These are phyloP conservation scores for Scalopus aquaticus DNA, from an alignment of 2,113 vertebrate genomes.

Conservation along the genomic window DNA sequence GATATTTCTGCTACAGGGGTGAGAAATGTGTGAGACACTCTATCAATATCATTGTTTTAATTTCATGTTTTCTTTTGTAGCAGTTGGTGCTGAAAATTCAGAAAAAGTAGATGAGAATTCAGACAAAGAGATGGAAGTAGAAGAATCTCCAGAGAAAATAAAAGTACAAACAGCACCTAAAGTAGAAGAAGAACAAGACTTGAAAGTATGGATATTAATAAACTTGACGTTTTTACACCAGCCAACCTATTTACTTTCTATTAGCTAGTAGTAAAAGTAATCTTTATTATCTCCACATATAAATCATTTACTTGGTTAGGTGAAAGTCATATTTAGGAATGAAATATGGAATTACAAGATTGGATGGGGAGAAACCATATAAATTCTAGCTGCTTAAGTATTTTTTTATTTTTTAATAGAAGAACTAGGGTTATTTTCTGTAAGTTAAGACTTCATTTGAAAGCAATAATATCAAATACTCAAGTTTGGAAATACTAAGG, in stretches of 20 bases:
- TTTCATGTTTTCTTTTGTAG: constrained; percentile 75
- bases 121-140: constrained; percentile 88
- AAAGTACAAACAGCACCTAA: constrained; percentile 85
- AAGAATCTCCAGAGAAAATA: constrained; percentile 86
- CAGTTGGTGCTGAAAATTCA: constrained; percentile 73
- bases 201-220: constrained; percentile 87
- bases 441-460: background rate
- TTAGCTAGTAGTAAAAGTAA: constrained; percentile 15
- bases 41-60: background rate
- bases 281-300: background rate
- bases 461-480: background rate
- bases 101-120: constrained; percentile 84
- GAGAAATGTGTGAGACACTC: background rate
- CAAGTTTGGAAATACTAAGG: background rate
- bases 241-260: background rate
- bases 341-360: background rate
- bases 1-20: background rate
- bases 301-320: background rate
- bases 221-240: background rate
- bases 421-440: background rate
- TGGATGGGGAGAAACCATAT: background rate
- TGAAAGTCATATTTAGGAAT: background rate
- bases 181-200: constrained; percentile 91
- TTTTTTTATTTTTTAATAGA: background rate
- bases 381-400: background rate